A percentile compares a stretch with the other conserved stretches of the same genome.
phyloP scores from a whole-genome alignment of 37 sponge, comb jelly and placozoan genomes.

The Amphimedon queenslandica region DNA sequence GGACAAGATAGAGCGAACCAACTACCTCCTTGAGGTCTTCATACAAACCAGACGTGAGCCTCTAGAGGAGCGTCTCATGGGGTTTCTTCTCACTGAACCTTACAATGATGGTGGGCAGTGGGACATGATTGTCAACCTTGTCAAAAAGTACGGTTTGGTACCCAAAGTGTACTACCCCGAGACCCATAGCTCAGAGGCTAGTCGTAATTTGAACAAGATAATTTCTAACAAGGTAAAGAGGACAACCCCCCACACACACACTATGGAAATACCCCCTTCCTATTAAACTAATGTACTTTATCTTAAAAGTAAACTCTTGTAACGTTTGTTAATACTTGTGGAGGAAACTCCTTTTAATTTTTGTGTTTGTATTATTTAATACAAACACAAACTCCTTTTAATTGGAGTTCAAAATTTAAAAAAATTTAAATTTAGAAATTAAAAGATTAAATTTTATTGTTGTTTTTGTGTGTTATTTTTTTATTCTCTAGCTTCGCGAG shows the following conservation, averaged over 20 bases:
- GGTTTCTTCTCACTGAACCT: constrained; percentile 14
- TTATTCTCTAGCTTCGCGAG: neutral
- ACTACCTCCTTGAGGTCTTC: constrained; percentile 33
- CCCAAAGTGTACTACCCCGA: constrained; percentile 33
- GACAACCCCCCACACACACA: too few species aligned
- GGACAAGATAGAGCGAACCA: constrained; percentile 46
- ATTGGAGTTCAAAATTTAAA: too few species aligned
- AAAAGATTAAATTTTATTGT: too few species aligned
- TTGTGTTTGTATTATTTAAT: too few species aligned
- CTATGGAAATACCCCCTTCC: too few species aligned
- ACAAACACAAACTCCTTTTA: too few species aligned
- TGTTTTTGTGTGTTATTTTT: neutral
- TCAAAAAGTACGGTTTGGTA: constrained; percentile 41
- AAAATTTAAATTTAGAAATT: too few species aligned
- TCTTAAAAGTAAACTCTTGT: too few species aligned
- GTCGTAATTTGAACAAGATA: constrained; percentile 9
- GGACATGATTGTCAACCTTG: constrained; percentile 58
- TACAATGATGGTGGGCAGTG: constrained; percentile 53
- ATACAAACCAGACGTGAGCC: constrained; percentile 12
- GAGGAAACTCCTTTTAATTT: too few species aligned
- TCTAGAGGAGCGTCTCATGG: constrained; percentile 13
- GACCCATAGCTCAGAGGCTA: constrained; percentile 6
- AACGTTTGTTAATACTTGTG: too few species aligned
- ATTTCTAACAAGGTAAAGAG: constrained; percentile 23
- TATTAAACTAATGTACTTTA: too few species aligned